Base-by-base conservation (phyloP, 2,888 invertebrate species). In the Drosophila nr. fundita region DNA sequence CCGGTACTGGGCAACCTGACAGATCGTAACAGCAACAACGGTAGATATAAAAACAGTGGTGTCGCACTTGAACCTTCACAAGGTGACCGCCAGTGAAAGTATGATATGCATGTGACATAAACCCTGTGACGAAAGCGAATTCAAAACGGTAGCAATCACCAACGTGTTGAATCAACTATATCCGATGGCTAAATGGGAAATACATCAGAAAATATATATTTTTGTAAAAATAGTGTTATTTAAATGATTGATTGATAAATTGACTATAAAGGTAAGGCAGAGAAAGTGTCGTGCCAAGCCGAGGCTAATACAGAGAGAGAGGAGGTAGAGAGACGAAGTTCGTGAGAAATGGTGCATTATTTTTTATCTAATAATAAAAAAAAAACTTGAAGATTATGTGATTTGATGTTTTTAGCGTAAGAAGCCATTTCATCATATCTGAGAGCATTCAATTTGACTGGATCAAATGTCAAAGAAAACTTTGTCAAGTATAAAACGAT, bases 71-170 rank as follows among this genome's bases (percentile, higher is more conserved):
- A 88, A 90, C 85, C 87, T 80, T 74, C 60, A 72, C 77, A 81
- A 90, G 90, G 83, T 85, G 84, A 76, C 66, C 84, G 61, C 68
- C 70, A 89, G 87, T 81, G 86, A 86, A 89, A 89, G 89, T 86
- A 58, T 57, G 50, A 57, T 59, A 76, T 68, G 66, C 68, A 70
- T 66, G 58, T 82, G 86, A 85, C 86, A 82, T 85, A 78, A 84
- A 78, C 60, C 18, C 32, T 10, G 45, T 13, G 49, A 48, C 24
- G 36, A 40, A 63, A 48, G 27, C 40, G 60, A 71, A 54, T 29
- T 57, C 29, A 40, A 30, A 38, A 29, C 40, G 38, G n/a, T 36
- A 36, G 27, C n/a, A 24, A 8, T 36, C 27, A 24, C 52, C 34
- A 40, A 53, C 18, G n/a, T 52, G 18, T 65, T 77, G 73, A 77